phyloP scores from a whole-genome alignment of 2,797 vertebrate species.

The Glossophaga mutica region DNA sequence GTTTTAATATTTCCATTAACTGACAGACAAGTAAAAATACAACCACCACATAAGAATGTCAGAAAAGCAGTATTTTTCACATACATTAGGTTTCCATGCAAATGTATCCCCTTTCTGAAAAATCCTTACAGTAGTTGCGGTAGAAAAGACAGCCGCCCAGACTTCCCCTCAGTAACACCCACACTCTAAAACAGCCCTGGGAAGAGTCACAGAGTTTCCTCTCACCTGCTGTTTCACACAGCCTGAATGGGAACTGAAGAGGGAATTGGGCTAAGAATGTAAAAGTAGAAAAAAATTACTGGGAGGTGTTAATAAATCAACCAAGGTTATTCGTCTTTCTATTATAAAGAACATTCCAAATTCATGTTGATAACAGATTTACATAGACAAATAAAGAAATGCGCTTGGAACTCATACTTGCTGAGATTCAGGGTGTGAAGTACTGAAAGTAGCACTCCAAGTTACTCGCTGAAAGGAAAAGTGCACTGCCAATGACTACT shows the following conservation, averaged over 20 bases:
- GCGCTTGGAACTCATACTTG: not conserved
- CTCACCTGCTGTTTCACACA: not conserved
- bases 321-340: not conserved
- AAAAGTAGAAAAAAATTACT: not conserved
- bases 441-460: not conserved
- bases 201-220: not conserved
- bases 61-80: not conserved
- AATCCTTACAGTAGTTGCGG: not conserved
- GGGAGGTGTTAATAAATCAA: not conserved
- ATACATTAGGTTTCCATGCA: not conserved
- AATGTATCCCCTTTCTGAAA: conserved; percentile 25
- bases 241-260: not conserved
- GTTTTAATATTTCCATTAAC: not conserved
- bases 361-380: not conserved
- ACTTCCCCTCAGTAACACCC: not conserved
- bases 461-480: not conserved
- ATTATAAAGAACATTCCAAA: conserved; percentile 31
- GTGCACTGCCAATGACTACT: not conserved
- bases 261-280: not conserved
- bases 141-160: not conserved
- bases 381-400: not conserved
- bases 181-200: not conserved
- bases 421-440: not conserved
- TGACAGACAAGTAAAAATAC: not conserved
- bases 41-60: not conserved